Conservation (phyloP, 2,113 vertebrate species). For the Antigone vipio region DNA sequence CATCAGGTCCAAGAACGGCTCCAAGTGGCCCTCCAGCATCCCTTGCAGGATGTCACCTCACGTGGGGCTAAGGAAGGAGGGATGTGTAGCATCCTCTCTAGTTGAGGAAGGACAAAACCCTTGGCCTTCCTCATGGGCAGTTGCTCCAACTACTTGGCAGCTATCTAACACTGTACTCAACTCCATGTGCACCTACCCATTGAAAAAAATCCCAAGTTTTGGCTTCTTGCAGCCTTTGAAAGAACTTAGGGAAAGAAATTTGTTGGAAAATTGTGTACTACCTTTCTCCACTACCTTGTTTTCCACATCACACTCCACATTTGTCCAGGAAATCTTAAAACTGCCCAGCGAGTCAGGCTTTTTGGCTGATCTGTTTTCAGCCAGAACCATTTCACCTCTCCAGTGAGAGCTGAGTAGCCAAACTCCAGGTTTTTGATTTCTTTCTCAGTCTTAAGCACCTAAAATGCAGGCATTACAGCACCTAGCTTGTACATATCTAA, state of each 20-base stretch:
- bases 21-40: background rate
- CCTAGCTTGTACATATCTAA: background rate
- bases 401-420: background rate
- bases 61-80: background rate
- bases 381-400: background rate
- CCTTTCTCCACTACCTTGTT: background rate
- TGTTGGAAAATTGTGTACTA: background rate
- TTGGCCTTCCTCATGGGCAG: background rate
- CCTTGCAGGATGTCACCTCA: background rate
- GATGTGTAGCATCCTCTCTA: accelerated
- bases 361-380: background rate
- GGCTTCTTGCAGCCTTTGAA: background rate
- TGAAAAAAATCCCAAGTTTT: background rate
- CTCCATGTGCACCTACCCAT: background rate
- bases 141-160: background rate
- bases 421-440: background rate
- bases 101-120: background rate
- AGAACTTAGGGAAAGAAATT: background rate
- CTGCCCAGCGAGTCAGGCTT: background rate
- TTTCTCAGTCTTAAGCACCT: background rate
- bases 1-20: background rate
- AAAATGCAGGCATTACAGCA: background rate
- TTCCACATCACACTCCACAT: accelerated
- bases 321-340: background rate
- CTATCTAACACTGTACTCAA: background rate